Conservation (phyloP, 2,888 invertebrate genomes). For the Suillia variegata region DNA sequence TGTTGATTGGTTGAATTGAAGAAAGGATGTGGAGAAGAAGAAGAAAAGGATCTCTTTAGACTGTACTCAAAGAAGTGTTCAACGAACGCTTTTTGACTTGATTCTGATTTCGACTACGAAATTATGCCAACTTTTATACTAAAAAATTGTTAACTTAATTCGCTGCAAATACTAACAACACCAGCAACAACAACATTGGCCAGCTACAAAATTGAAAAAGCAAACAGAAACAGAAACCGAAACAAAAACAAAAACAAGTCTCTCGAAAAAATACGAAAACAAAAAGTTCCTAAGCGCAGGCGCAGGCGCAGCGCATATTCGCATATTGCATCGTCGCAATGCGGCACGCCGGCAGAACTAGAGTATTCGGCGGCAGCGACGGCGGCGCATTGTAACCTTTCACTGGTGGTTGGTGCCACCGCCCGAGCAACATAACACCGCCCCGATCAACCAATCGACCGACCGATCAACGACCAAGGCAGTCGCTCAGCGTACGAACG, state of each 20-base stretch:
- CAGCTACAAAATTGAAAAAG: background rate
- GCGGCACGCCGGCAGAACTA: slow-evolving; percentile 1
- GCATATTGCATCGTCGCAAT: too few species aligned
- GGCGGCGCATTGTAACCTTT: slow-evolving; percentile 19
- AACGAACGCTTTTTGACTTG: slow-evolving; percentile 50
- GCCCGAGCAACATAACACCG: background rate
- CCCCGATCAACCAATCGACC: background rate
- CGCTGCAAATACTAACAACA: background rate
- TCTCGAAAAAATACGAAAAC: slow-evolving; percentile 13
- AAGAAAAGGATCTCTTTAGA: slow-evolving; percentile 28
- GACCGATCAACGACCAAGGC: background rate
- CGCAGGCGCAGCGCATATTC: background rate
- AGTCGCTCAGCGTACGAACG: background rate
- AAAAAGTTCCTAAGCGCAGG: slow-evolving; percentile 3
- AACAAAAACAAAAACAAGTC: slow-evolving; percentile 3
- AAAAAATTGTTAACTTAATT: slow-evolving; percentile 32
- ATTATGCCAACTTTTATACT: slow-evolving; percentile 58
- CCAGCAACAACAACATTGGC: slow-evolving; percentile 5
- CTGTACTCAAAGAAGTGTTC: slow-evolving; percentile 47
- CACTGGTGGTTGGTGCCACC: slow-evolving; percentile 12
- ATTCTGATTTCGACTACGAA: slow-evolving; percentile 58
- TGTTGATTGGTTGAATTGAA: slow-evolving; percentile 48
- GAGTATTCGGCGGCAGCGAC: slow-evolving; percentile 8
- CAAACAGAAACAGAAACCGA: slow-evolving; percentile 2
- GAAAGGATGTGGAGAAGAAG: slow-evolving; percentile 35